Evolutionary conservation across 2,888 invertebrate species (phyloP), one percentile per base, ranked within the genome.

Genomic region (Halocaridina rubra): DNA sequence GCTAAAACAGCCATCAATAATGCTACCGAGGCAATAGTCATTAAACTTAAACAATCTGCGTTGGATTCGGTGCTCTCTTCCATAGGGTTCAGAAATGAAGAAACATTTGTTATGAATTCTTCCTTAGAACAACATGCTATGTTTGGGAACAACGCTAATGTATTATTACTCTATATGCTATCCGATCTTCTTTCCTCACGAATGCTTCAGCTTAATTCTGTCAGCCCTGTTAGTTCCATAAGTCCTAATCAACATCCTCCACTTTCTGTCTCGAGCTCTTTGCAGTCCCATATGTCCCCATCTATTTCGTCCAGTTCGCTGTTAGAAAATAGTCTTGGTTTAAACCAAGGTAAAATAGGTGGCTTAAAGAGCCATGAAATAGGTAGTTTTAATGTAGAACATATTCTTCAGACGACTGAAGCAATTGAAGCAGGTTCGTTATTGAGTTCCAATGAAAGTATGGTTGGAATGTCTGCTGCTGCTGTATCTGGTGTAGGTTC

Each of bases 71-170:
- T 53, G 32, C 53, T 81, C 67, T 33, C 74, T 22, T 75, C 39
- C 57, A 67, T 88, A 69, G 88, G 88, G 39, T 81, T 88, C 59
- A 61, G 76, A n/a, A 78, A 71, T 53, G 82, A 88, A 39, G 88
- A 88, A 74, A 79, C 85, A 4, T 88, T 88, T 76, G 33, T 69
- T 32, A 81, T 88, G 84, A 75, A 72, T n/a, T 85, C 78, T 10
- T 81, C 84, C 8, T 72, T 80, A 64, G 81, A 81, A 53, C 80
- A 88, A 72, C 80, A 88, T 46, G 88, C 88, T 13, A 39, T 84
- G 24, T 82, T 33, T 64, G 88, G 88, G n/a, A 88, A 88, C 39
- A 86, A 81, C 39, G 88, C 88, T 16, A 88, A 88, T 46, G 88
- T 86, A 10, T 67, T 88, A 24, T 77, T 88, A 22, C 80, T 85